Evolutionary conservation across 2,888 invertebrate genomes (phyloP).

Genomic region (Tetragonula carbonaria): DNA sequence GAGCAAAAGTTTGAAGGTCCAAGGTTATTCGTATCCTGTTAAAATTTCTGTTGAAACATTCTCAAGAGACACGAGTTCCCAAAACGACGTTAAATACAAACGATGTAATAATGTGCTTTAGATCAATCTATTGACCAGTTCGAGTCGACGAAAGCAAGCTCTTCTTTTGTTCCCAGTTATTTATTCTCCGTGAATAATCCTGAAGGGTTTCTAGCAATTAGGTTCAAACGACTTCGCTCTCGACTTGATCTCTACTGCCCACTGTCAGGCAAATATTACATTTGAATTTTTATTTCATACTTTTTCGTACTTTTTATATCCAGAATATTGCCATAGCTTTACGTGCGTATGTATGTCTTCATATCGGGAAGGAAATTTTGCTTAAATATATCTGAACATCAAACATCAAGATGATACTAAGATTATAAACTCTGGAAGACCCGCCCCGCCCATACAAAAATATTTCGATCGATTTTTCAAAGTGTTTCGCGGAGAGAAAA

Average conservation of each 20-base stretch:
- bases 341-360: too few species aligned
- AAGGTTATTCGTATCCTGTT: background rate
- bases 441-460: background rate
- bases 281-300: too few species aligned
- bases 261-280: too few species aligned
- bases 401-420: background rate
- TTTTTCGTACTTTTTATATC: too few species aligned
- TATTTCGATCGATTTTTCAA: slow-evolving; percentile 56
- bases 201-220: background rate
- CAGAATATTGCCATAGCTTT: too few species aligned
- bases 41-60: background rate
- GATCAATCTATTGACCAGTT: slow-evolving; percentile 39
- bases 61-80: background rate
- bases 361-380: background rate
- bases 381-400: background rate
- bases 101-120: background rate
- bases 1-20: too few species aligned
- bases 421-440: background rate
- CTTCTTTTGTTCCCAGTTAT: slow-evolving; percentile 24
- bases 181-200: background rate
- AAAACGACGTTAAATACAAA: slow-evolving; percentile 2
- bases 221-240: background rate
- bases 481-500: slow-evolving; percentile 53
- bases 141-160: slow-evolving; percentile 25
- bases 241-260: background rate